These are phyloP conservation scores for Sinodicranocentrus sp. DNA, from an alignment of 2,888 invertebrate genomes.

Conservation along the genomic window DNA sequence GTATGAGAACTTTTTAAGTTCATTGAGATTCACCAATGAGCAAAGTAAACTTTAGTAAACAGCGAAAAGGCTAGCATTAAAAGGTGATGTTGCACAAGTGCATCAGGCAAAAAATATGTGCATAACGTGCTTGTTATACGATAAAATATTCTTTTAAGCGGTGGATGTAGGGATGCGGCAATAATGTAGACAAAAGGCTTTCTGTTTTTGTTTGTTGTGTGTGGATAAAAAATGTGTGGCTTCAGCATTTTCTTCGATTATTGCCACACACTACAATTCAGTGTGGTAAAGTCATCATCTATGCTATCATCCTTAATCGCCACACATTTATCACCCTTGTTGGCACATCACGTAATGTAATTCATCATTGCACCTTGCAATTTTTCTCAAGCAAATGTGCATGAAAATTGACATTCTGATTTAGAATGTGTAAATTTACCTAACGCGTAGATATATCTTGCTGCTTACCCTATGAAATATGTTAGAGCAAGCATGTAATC, in stretches of 20 bases:
- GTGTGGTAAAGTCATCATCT: conserved; percentile 24
- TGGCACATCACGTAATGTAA: not conserved
- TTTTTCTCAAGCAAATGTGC: not conserved
- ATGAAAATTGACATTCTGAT: conserved; percentile 8
- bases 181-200: not conserved
- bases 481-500: not conserved
- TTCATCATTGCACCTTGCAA: conserved; percentile 5
- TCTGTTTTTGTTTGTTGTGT: conserved; percentile 12
- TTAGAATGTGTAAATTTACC: conserved; percentile 11
- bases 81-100: not conserved
- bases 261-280: conserved; percentile 16
- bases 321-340: conserved; percentile 32
- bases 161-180: not conserved
- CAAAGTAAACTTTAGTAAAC: not conserved
- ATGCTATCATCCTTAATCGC: conserved; percentile 21
- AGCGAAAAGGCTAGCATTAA: not conserved
- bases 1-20: not conserved
- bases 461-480: too few species aligned
- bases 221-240: not conserved
- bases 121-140: not conserved
- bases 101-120: not conserved
- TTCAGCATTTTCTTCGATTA: conserved; percentile 6
- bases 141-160: not conserved
- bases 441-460: too few species aligned
- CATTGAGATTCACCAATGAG: not conserved